Evolutionary conservation across 2,113 vertebrate genomes (phyloP).

Genomic region (Setophaga petechia): DNA sequence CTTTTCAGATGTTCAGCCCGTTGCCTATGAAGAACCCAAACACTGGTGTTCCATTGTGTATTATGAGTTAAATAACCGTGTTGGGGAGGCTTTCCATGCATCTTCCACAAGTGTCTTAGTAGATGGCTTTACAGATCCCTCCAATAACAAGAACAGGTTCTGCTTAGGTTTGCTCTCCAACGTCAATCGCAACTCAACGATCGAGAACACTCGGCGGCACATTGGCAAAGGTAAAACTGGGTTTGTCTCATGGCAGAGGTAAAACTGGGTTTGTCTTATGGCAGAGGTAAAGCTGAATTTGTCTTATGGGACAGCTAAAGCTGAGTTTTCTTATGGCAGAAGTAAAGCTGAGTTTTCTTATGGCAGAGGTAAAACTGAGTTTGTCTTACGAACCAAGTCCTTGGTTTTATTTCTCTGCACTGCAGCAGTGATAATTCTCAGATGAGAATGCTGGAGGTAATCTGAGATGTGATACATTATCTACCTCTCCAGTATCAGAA

Average conservation of each 20-base stretch:
- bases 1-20: constrained; percentile 91
- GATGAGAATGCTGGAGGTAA: background rate
- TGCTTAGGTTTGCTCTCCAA: constrained; percentile 94
- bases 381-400: background rate
- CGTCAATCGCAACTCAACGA: constrained; percentile 96
- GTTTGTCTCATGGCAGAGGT: background rate
- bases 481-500: background rate
- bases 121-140: constrained; percentile 96
- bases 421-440: background rate
- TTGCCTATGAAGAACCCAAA: constrained; percentile 94
- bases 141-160: constrained; percentile 97
- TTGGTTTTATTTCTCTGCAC: background rate
- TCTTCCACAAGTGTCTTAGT: constrained; percentile 95
- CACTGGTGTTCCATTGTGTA: constrained; percentile 99
- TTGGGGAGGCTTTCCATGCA: constrained; percentile 95
- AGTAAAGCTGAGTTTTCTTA: too few species aligned
- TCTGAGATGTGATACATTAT: background rate
- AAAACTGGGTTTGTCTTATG: too few species aligned
- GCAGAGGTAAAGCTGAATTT: background rate
- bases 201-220: constrained; percentile 93
- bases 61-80: constrained; percentile 95
- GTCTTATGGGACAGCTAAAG: background rate
- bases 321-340: too few species aligned
- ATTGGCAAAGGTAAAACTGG: constrained; percentile 90
- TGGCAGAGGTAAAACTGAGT: constrained; percentile 82